Evolutionary conservation across 2,888 invertebrate species (phyloP).

Genomic region (Lutraria lutraria): DNA sequence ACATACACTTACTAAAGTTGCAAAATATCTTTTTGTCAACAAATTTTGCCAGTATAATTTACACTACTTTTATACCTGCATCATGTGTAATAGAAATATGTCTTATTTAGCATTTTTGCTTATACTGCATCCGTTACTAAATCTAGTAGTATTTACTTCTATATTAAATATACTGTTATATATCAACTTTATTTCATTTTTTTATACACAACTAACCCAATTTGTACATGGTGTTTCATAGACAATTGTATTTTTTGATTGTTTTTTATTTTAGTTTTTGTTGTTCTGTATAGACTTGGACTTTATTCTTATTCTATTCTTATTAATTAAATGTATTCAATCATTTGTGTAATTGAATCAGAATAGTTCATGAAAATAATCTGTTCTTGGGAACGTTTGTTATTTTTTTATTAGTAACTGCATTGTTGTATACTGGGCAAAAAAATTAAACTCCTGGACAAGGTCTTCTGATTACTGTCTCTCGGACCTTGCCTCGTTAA

Average conservation of each 20-base stretch:
- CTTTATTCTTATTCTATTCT: neutral
- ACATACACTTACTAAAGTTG: no score
- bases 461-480: neutral
- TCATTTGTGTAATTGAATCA: neutral
- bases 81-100: neutral
- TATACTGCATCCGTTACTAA: neutral
- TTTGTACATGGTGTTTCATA: slow-evolving; percentile 12
- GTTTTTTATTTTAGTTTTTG: neutral
- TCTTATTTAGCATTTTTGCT: neutral
- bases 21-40: neutral
- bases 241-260: neutral
- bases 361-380: neutral
- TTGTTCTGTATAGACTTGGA: slow-evolving; percentile 14
- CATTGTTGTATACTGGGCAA: neutral
- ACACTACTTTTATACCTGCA: neutral
- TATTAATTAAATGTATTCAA: neutral
- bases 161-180: neutral
- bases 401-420: neutral
- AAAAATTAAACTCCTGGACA: neutral
- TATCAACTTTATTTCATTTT: neutral
- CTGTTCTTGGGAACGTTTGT: neutral
- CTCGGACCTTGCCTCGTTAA: neutral
- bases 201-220: neutral
- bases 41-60: slow-evolving; percentile 17
- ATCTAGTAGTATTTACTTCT: neutral